Evolutionary conservation across 2,797 vertebrate genomes (phyloP).

Genomic region (Hafferia zeledoni): DNA sequence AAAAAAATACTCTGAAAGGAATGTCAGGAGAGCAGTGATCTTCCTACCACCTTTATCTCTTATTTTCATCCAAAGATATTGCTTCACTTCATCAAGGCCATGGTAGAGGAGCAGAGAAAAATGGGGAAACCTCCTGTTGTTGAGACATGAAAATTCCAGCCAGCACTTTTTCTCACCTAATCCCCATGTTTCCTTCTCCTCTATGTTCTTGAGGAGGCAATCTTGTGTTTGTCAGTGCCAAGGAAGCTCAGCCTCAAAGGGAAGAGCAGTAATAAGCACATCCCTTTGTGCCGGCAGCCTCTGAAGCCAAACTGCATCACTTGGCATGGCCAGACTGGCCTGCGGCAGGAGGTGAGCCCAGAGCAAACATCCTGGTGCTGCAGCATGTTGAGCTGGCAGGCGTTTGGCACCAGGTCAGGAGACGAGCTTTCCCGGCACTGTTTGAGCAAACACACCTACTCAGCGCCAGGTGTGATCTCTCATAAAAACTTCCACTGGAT

Average conservation of each 20-base stretch:
- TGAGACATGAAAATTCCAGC: neutral
- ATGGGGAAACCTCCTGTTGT: neutral
- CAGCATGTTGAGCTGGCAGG: neutral
- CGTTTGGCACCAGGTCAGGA: neutral
- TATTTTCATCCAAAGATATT: neutral
- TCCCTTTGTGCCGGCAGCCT: fast-evolving
- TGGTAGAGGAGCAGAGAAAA: neutral
- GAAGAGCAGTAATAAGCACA: neutral
- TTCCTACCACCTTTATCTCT: neutral
- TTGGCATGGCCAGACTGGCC: neutral
- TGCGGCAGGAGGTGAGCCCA: neutral
- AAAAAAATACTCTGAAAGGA: neutral
- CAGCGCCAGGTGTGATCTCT: conserved; percentile 21
- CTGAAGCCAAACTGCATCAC: neutral
- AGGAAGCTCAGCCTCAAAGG: neutral
- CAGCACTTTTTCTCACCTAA: neutral
- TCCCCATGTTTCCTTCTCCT: neutral
- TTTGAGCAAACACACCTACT: conserved; percentile 8
- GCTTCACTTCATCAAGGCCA: neutral
- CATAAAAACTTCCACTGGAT: neutral
- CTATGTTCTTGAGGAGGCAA: neutral
- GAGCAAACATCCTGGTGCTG: neutral
- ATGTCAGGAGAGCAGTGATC: neutral
- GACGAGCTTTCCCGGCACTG: neutral
- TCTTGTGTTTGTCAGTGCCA: neutral